Conservation (phyloP, 2,888 invertebrate genomes). For the Bugulina stolonifera region DNA sequence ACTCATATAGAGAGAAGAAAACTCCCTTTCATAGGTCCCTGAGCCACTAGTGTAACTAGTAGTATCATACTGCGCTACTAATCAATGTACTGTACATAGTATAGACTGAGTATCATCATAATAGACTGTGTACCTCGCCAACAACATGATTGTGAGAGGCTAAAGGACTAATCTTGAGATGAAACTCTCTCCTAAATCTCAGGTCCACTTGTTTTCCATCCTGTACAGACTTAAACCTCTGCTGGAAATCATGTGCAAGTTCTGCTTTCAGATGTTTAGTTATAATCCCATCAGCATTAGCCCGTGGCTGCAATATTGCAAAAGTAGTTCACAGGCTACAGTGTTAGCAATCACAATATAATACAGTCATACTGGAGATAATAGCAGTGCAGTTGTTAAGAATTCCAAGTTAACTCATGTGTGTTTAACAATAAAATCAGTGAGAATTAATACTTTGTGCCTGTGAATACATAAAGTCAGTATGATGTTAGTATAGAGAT, state of each 20-base stretch:
- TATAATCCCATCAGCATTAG: background rate
- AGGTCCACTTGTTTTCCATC: background rate
- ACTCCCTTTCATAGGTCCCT: too few relatives aligned
- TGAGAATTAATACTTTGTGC: too few relatives aligned
- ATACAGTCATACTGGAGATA: too few relatives aligned
- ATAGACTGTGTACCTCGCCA: constrained; percentile 4
- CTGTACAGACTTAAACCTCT: background rate
- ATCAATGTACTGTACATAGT: background rate
- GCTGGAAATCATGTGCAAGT: background rate
- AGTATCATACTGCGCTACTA: background rate
- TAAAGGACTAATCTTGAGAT: background rate
- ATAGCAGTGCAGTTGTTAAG: too few relatives aligned
- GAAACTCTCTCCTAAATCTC: background rate
- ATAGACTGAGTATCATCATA: background rate
- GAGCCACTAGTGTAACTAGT: too few relatives aligned
- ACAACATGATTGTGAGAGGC: background rate
- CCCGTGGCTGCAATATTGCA: background rate
- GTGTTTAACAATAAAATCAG: too few relatives aligned
- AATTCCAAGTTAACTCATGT: too few relatives aligned
- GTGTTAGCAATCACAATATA: too few relatives aligned
- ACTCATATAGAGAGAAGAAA: background rate
- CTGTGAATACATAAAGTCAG: too few relatives aligned
- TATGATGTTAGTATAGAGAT: background rate
- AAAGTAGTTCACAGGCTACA: too few relatives aligned
- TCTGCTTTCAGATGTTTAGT: background rate